These are phyloP conservation scores for Eurytoma adleriae DNA, from an alignment of 2,888 invertebrate genomes.

Conservation along the genomic window DNA sequence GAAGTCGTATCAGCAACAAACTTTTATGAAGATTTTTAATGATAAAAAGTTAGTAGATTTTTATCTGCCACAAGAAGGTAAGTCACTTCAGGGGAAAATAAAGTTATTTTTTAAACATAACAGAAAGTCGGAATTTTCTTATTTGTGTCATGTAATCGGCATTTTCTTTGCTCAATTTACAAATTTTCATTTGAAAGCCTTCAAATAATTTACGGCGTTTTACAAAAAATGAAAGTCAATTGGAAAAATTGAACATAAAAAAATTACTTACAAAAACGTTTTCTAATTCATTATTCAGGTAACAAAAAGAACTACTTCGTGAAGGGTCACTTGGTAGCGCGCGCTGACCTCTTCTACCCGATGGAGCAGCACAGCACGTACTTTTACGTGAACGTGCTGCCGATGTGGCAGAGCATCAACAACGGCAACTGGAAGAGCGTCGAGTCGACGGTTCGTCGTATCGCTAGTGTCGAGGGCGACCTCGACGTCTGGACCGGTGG, in stretches of 20 bases:
- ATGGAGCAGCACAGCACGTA: slow-evolving; percentile 78
- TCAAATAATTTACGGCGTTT: no score
- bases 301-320: slow-evolving; percentile 67
- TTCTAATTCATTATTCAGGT: slow-evolving; percentile 44
- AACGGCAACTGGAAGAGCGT: slow-evolving; percentile 75
- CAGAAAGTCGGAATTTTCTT: no score
- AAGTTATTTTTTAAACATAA: slow-evolving; percentile 74
- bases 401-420: slow-evolving; percentile 77
- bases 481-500: slow-evolving; percentile 73
- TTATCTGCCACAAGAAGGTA: slow-evolving; percentile 39
- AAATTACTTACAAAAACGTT: no score
- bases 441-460: slow-evolving; percentile 69
- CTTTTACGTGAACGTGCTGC: slow-evolving; percentile 78
- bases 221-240: no score
- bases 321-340: slow-evolving; percentile 78
- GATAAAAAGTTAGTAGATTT: slow-evolving; percentile 21
- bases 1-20: slow-evolving; percentile 14
- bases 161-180: no score
- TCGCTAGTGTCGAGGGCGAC: slow-evolving; percentile 64
- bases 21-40: slow-evolving; percentile 36
- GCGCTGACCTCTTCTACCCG: slow-evolving; percentile 78
- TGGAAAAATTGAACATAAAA: no score
- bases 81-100: slow-evolving; percentile 42
- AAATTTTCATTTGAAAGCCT: no score
- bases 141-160: no score